Evolutionary conservation across 2,797 vertebrate genomes (phyloP), one percentile per base, ranked within the genome.

Genomic region (Rhinella marina): DNA sequence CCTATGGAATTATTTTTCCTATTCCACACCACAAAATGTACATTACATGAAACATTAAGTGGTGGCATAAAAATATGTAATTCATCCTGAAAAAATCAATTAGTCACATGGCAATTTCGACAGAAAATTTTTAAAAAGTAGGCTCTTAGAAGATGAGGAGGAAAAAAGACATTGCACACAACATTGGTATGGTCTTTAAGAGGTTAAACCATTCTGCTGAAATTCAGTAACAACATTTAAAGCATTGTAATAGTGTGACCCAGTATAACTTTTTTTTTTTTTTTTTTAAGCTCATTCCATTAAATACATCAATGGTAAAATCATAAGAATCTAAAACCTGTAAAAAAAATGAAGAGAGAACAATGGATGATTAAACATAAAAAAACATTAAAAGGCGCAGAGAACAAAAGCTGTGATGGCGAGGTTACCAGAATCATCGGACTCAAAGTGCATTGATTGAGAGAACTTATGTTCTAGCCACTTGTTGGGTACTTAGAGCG

Each of bases 381-480:
- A 72, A 79, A 81, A 59, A 7, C 79, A 82, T 87, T 87, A 81
- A 32, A 75, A 81, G 56, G 14, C 48, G 8, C 56, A n/a, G 79
- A n/a, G 79, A 75, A 73, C 68, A 75, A 87, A 59, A 76, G 56
- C 54, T 10, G 27, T 62, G 11, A 84, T n/a, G 25, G 27, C 29
- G 11, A 78, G 50, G 72, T 78, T 21, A 41, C 8, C 29, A 62
- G 2, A 82, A 14, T 62, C 32, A 81, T 82, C 48, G 62, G 23
- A 29, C n/a, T 68, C 61, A 59, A 13, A 52, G 25, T 41, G 54
- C 41, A 62, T 57, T 81, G 66, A 88, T 59, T 81, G 41, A 82
- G 32, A 64, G 54, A 81, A 64, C 56, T 23, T 75, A 62, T 27
- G 11, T 62, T 84, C 73, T n/a, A 76, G 78, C 48, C 57, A 81